Evolutionary conservation across 2,113 vertebrate genomes (phyloP), one percentile per base, ranked within the genome.

Genomic region (Festucalex cinctus): DNA sequence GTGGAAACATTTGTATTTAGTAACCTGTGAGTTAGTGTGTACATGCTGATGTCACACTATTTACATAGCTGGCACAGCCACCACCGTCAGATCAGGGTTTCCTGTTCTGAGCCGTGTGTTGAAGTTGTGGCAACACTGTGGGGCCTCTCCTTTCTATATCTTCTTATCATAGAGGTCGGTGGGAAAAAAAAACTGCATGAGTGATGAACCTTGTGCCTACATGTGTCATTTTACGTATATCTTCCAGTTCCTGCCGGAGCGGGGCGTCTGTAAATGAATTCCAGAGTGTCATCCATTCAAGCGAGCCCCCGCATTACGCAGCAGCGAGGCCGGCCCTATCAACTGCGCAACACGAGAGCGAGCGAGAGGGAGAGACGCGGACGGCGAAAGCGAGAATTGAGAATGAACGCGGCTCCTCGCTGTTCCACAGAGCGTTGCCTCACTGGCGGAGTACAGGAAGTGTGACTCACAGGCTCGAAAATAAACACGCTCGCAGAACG

Each of bases 381-480:
- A 81, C 71, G 83, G 70, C 79, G 82, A 86, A 68, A 81, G 75
- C 84, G 74, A 87, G 82, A 87, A 85, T 85, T 86, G 69, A 85
- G 87, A 88, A 90, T 87, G 87, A 89, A 81, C 79, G 84, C 76
- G 79, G 82, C 79, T 83, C 86, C 84, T 84, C n/a, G 87, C 86
- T 89, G 86, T 84, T 90, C 77, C 81, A 84, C 76, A 81, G 80
- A 87, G 85, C 79, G 75, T 77, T 64, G 83, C 77, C 75, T 90
- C 83, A 77, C 70, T 86, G 84, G 80, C 83, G 81, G 82, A 80
- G 84, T 66, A 76, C 86, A 89, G 89, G 88, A 90, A 88, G 81
- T 80, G 85, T 90, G 89, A 90, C 81, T 90, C 89, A 90, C 85
- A 79, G 83, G 51, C 79, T 88, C 81, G 70, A 87, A 88, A 88